Evolutionary conservation across 2,797 vertebrate species (phyloP).

Genomic region (Serranus cabrilla): DNA sequence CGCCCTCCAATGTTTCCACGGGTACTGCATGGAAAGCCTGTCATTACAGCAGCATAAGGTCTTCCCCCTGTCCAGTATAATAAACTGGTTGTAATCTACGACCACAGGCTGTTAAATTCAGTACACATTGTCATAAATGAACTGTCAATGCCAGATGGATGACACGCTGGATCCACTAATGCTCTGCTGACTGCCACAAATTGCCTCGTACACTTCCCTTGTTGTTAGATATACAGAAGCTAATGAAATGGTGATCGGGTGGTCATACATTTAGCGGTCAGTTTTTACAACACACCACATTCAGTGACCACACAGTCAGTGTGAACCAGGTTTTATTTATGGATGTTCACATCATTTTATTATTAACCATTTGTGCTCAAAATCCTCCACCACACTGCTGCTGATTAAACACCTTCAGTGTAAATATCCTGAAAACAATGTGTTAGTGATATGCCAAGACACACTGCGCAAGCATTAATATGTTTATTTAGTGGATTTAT

Average conservation of each 20-base stretch:
- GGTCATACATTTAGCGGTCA: conserved; percentile 37
- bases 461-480: neutral
- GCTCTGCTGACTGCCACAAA: conserved; percentile 46
- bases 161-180: conserved; percentile 24
- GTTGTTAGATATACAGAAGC: conserved; percentile 36
- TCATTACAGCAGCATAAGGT: conserved; percentile 24
- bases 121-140: conserved; percentile 50
- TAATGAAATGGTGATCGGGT: conserved; percentile 45
- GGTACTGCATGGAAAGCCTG: neutral
- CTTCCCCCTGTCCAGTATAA: conserved; percentile 13
- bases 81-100: conserved; percentile 36
- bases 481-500: conserved; percentile 31
- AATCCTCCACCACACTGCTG: neutral
- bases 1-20: neutral
- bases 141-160: conserved; percentile 56
- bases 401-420: conserved; percentile 18
- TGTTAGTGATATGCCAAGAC: neutral
- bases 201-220: conserved; percentile 33
- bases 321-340: conserved; percentile 13
- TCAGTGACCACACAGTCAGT: neutral
- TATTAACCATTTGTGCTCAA: neutral
- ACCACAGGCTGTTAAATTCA: conserved; percentile 43
- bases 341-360: neutral
- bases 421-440: conserved; percentile 21
- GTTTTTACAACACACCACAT: neutral